Evolutionary conservation across 2,113 vertebrate genomes (phyloP).

Genomic region (Acinonyx jubatus): DNA sequence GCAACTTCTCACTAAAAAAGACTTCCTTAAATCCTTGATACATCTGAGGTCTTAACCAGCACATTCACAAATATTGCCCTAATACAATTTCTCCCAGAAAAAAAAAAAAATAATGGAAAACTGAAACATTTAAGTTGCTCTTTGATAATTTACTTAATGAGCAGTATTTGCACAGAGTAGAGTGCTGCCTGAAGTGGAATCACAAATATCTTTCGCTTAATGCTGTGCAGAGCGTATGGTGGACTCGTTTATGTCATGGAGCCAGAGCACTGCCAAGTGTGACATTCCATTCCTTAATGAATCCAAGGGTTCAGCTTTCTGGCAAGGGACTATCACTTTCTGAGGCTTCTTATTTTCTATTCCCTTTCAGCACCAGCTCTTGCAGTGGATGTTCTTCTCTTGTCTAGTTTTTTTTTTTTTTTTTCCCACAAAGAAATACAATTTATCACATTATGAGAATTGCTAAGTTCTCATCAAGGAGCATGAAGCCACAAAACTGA

Average conservation of each 20-base stretch:
- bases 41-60: not conserved
- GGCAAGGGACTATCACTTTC: constrained; percentile 11
- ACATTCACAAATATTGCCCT: constrained; percentile 44
- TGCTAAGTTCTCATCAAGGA: constrained; percentile 33
- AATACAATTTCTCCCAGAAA: constrained; percentile 34
- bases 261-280: constrained; percentile 37
- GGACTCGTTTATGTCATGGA: constrained; percentile 51
- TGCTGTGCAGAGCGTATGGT: not conserved
- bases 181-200: constrained; percentile 28
- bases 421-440: constrained; percentile 40
- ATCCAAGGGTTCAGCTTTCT: constrained; percentile 51
- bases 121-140: constrained; percentile 1
- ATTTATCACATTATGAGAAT: constrained; percentile 63
- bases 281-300: constrained; percentile 58
- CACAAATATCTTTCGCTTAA: constrained; percentile 32
- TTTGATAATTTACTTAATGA: constrained; percentile 62
- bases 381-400: constrained; percentile 32
- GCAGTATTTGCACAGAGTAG: not conserved
- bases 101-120: constrained; percentile 32
- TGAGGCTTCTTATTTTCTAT: constrained; percentile 49
- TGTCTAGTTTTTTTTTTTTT: not conserved
- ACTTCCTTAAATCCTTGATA: not conserved
- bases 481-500: constrained; percentile 40
- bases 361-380: constrained; percentile 8
- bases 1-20: not conserved